Percentiles rank a stretch among this genome's conserved stretches.
phyloP scores from a whole-genome alignment of 2,888 invertebrate species.

The Ypsolopha sequella region DNA sequence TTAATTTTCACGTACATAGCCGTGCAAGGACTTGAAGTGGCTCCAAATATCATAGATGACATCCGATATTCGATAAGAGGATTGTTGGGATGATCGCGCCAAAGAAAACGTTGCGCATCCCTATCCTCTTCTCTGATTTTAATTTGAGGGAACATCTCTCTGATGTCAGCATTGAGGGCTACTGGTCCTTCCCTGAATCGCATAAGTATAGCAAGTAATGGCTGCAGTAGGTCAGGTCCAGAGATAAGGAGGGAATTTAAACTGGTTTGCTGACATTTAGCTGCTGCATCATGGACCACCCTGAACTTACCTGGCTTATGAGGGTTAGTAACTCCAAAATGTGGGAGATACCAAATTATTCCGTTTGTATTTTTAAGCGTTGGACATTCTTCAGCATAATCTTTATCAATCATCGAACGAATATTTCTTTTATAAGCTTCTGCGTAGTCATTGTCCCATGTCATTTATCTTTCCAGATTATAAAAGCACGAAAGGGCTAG shows the following conservation, averaged over 20 bases:
- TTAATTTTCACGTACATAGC: not conserved
- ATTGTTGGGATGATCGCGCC: not conserved
- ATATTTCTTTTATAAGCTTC: not conserved
- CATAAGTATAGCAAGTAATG: slow-evolving; percentile 13
- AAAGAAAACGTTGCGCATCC: slow-evolving; percentile 3
- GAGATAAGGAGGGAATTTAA: slow-evolving; percentile 22
- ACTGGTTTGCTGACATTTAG: slow-evolving; percentile 14
- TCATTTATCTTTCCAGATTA: too few species aligned
- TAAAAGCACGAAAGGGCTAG: too few species aligned
- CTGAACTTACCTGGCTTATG: slow-evolving; percentile 10
- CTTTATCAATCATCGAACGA: not conserved
- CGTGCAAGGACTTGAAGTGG: not conserved
- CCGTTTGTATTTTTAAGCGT: not conserved
- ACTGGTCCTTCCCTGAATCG: slow-evolving; percentile 4
- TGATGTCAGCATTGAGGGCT: slow-evolving; percentile 5
- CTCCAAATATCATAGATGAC: slow-evolving; percentile 3
- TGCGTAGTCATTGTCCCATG: not conserved
- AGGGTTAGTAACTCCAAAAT: slow-evolving; percentile 4
- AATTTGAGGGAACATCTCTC: slow-evolving; percentile 8
- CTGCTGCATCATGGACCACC: slow-evolving; percentile 29
- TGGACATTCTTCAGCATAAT: not conserved
- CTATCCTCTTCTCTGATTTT: slow-evolving; percentile 2
- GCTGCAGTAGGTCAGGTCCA: slow-evolving; percentile 25
- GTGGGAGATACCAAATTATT: slow-evolving; percentile 2
- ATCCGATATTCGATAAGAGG: not conserved